A percentile compares a stretch with the other conserved stretches of the same genome.
Evolutionary conservation across 2,888 invertebrate species (phyloP).

Genomic region (Cenopis cana): DNA sequence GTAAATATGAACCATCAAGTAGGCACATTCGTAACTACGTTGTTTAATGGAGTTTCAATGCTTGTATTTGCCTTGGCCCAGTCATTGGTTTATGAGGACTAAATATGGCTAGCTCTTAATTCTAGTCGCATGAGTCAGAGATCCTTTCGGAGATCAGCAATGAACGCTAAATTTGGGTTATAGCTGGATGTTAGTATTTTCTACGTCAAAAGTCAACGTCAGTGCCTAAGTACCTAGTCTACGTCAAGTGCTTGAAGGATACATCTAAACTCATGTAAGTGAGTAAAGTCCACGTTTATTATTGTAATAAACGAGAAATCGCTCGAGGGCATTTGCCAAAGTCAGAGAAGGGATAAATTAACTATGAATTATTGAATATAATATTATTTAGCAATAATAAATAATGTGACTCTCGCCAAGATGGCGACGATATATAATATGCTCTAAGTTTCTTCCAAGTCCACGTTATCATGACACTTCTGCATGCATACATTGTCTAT

Average conservation of each 20-base stretch:
- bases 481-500: slow-evolving; percentile 44
- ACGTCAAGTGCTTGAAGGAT: slow-evolving; percentile 4
- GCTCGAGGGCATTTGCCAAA: too few relatives aligned
- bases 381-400: too few relatives aligned
- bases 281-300: too few relatives aligned
- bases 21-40: background rate
- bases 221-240: too few relatives aligned
- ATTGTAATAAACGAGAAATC: too few relatives aligned
- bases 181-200: slow-evolving; percentile 5
- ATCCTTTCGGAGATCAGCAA: slow-evolving; percentile 1
- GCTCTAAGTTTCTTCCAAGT: too few relatives aligned
- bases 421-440: too few relatives aligned
- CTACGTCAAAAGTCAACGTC: slow-evolving; percentile 14
- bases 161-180: slow-evolving; percentile 17
- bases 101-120: slow-evolving; percentile 14
- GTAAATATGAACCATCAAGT: slow-evolving; percentile 21
- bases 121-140: slow-evolving; percentile 7
- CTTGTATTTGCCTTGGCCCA: background rate
- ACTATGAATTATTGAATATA: too few relatives aligned
- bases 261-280: background rate
- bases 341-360: too few relatives aligned
- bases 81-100: slow-evolving; percentile 5
- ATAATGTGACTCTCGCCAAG: too few relatives aligned
- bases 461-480: slow-evolving; percentile 5
- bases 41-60: background rate